Percentiles rank a stretch among this genome's conserved stretches.
These are phyloP conservation scores for Hyperoplus immaculatus DNA, from an alignment of 2,797 vertebrate genomes.

Conservation along the genomic window DNA sequence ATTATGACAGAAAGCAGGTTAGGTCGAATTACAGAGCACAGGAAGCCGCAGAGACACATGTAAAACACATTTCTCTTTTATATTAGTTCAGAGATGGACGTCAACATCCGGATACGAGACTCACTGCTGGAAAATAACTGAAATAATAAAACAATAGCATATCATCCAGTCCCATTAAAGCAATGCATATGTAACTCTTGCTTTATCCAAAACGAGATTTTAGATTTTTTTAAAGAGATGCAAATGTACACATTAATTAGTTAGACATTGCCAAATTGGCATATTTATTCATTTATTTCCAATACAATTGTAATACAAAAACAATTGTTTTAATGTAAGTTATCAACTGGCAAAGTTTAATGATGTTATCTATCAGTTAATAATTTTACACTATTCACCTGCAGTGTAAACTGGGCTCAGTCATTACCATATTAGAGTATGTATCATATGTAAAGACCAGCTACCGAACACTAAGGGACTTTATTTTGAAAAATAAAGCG, in stretches of 20 bases:
- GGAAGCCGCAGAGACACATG: not conserved
- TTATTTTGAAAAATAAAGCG: not conserved
- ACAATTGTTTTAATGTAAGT: too few relatives aligned
- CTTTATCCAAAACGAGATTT: too few relatives aligned
- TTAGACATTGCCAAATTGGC: too few relatives aligned
- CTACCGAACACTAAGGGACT: not conserved
- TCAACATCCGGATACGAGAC: not conserved
- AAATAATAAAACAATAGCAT: not conserved
- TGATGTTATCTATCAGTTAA: too few relatives aligned
- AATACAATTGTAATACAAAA: too few relatives aligned
- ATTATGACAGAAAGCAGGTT: constrained; percentile 8
- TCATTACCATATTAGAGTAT: too few relatives aligned
- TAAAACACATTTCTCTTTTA: not conserved
- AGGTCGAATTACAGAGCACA: not conserved
- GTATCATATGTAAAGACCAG: not conserved
- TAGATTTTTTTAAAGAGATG: too few relatives aligned
- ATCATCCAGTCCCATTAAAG: not conserved
- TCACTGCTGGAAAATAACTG: not conserved
- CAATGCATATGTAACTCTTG: not conserved
- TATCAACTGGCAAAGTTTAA: too few relatives aligned
- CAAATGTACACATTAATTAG: too few relatives aligned
- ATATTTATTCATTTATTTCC: too few relatives aligned
- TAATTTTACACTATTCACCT: not conserved
- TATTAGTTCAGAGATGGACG: not conserved
- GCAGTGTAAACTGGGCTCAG: not conserved